Evolutionary conservation across 2,113 vertebrate genomes (phyloP), one percentile per base, ranked within the genome.

Genomic region (Periophthalmus modestus): DNA sequence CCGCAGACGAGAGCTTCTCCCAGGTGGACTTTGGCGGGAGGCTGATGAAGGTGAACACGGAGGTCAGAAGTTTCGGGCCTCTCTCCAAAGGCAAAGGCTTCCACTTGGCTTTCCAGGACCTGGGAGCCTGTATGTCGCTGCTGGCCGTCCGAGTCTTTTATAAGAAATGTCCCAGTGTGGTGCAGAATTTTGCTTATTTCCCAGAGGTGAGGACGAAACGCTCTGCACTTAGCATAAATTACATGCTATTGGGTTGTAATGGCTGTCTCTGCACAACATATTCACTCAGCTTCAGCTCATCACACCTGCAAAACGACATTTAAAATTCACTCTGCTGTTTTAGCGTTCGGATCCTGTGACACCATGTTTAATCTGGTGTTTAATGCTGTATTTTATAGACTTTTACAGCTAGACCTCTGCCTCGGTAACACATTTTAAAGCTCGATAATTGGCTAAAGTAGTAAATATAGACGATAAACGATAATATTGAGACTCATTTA

Each of bases 41-140:
- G 69, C 86, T 99, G 68, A 99, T 99, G 98, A 99, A 99, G 81
- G 96, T 99, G 71, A 99, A 99, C 93, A 99, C 97, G 0, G 98
- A 99, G 90, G 95, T 99, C 76, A 94, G 98, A 78, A 97, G 97
- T 87, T 98, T 99, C 0, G 96, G 97, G 0, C 96, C 96, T 0
- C 91, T 99, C 68, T 97, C 95, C 83, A 95, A 95, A 83, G 91
- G 91, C 80, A 95, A 94, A 71, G 98, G 97, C 11, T 97, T 99
- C 88, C 98, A 99, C 89, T 93, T 99, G 72, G 97, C 98, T 71
- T 99, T 99, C 90, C 98, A 99, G 92, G 98, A 99, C 87, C 95
- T 98, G 0, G 97, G 97, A 14, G 97, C 97, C 73, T 99, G 98
- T 78, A 99, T 99, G 95, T 98, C 98, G 67, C 94, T 99, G 43